Conservation (phyloP, 2,113 vertebrate genomes). For the Antechinus flavipes region DNA sequence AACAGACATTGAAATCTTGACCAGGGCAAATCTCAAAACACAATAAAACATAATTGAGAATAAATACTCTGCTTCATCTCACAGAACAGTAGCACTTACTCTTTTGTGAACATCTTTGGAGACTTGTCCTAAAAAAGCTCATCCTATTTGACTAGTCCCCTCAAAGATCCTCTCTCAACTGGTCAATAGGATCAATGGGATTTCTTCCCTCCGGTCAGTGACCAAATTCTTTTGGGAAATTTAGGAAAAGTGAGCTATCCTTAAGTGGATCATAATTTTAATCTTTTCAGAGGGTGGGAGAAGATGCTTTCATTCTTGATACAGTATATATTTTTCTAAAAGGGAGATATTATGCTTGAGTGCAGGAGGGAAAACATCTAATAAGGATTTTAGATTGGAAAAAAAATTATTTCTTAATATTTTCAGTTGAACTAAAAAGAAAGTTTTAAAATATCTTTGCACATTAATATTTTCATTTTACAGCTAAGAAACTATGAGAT, state of each 20-base stretch:
- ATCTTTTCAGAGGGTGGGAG: background rate
- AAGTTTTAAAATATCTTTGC: background rate
- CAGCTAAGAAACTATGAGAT: background rate
- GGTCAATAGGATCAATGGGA: background rate
- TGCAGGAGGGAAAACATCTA: background rate
- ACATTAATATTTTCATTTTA: background rate
- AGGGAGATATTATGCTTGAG: background rate
- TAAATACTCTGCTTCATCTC: background rate
- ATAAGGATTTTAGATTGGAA: background rate
- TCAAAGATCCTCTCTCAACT: background rate
- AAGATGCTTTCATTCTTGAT: background rate
- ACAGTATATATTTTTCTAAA: background rate
- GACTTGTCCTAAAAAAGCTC: background rate
- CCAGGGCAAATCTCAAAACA: background rate
- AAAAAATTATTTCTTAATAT: background rate
- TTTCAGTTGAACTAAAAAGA: background rate
- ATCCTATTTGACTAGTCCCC: background rate
- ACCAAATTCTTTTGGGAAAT: background rate
- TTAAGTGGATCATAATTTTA: background rate
- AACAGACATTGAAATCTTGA: background rate
- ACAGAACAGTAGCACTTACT: background rate
- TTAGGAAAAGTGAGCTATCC: background rate
- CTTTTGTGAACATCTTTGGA: background rate
- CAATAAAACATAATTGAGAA: background rate
- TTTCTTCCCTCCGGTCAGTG: background rate